A percentile compares a stretch with the other conserved stretches of the same genome.
phyloP scores from a whole-genome alignment of 2,113 vertebrate species.

The Aphelocoma coerulescens region DNA sequence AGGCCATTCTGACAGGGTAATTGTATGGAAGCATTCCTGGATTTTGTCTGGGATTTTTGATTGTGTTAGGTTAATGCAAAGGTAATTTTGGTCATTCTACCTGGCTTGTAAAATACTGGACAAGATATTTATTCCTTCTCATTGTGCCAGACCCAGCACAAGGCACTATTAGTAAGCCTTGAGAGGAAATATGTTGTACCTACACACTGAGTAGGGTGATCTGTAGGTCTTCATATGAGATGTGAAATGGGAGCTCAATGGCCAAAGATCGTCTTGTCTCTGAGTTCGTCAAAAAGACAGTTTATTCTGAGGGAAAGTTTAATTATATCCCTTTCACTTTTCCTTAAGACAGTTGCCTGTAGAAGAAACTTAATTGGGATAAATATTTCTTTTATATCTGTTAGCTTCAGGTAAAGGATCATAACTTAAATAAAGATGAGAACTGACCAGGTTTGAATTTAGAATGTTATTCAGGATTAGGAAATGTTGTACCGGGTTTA shows the following conservation, averaged over 20 bases:
- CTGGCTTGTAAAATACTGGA: neutral
- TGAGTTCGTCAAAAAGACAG: neutral
- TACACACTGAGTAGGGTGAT: neutral
- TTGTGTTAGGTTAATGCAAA: neutral
- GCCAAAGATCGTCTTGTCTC: neutral
- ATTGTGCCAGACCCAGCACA: neutral
- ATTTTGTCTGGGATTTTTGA: neutral
- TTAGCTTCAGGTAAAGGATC: neutral
- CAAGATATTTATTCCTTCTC: neutral
- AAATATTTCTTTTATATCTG: neutral
- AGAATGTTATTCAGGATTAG: neutral
- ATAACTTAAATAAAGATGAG: neutral
- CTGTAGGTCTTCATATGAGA: neutral
- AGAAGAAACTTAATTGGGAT: neutral
- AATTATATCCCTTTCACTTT: neutral
- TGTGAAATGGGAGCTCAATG: neutral
- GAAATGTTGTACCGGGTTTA: neutral
- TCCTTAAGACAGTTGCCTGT: neutral
- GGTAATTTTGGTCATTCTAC: neutral
- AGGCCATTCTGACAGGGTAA: slow-evolving; percentile 89
- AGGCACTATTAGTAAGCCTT: neutral
- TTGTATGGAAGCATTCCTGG: neutral
- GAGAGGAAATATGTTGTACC: neutral
- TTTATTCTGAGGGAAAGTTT: neutral
- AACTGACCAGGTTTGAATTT: neutral